Conservation (phyloP, 2,797 vertebrate species). For the Melanotaenia trifasciata region DNA sequence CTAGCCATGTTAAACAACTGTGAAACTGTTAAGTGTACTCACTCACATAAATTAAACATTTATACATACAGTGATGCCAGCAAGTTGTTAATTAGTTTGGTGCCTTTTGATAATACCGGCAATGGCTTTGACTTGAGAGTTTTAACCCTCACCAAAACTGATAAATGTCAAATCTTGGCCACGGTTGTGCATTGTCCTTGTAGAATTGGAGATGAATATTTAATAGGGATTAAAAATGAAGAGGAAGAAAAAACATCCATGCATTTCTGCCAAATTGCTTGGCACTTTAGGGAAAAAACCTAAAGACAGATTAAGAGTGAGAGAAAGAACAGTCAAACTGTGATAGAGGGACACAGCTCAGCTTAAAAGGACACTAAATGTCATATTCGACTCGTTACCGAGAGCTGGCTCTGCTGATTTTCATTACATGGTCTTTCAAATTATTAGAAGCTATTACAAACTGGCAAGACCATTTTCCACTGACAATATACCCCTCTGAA, state of each 20-base stretch:
- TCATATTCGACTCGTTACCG: neutral
- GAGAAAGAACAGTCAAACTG: neutral
- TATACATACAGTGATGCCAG: neutral
- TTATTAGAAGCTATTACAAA: neutral
- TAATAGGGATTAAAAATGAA: conserved; percentile 21
- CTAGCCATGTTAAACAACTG: no score
- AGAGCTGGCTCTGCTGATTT: neutral
- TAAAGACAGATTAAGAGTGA: neutral
- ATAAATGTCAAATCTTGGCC: neutral
- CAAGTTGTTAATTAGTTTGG: neutral
- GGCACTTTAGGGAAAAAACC: conserved; percentile 21
- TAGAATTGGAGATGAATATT: conserved; percentile 48
- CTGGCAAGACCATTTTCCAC: neutral
- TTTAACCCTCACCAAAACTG: neutral
- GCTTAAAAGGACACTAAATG: neutral
- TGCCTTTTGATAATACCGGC: conserved; percentile 7
- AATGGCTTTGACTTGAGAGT: neutral
- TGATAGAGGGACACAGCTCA: conserved; percentile 2
- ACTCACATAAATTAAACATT: neutral
- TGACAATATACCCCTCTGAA: neutral
- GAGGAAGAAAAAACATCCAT: neutral
- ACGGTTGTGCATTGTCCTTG: conserved; percentile 8
- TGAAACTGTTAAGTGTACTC: neutral
- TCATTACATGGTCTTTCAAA: neutral
- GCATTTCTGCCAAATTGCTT: conserved; percentile 35